Evolutionary conservation across 1,140 invertebrate genomes (phyloP), one percentile per base, ranked within the genome.

Genomic region (Ips nitidus): DNA sequence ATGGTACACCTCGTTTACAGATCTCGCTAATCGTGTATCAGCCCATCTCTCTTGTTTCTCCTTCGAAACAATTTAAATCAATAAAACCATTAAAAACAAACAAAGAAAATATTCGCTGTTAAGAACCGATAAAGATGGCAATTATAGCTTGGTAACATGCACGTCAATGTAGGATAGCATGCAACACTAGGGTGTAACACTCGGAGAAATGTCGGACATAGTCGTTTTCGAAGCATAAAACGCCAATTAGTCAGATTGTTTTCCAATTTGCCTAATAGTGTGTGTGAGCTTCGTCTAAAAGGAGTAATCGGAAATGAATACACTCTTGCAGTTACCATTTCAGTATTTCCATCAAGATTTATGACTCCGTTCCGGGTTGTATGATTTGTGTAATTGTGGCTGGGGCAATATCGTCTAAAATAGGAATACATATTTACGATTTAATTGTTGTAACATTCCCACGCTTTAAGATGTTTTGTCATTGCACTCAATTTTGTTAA

Each of bases 171-270:
- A 56, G 63, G 52, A 65, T 58, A 47, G 45, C 66, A 69, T 69
- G 66, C 66, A 69, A 69, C 58, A 60, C 57, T 39, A 62, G 66
- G 66, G 66, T 69, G 66, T 69, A 69, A 55, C 66, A 69, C 66
- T 66, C 38, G 36, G 55, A 38, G 60, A 62, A 62, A 50, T 37
- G 65, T 58, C 65, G 65, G 65, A 66, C 65, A 59, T 43, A 41
- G 65, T 39, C 65, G 55, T 66, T 66, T 59, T 66, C 43, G 55
- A 59, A n/a, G 55, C 65, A 59, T 66, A 66, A 66, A 66, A 66
- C 42, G 65, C 65, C 65, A 66, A 66, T 66, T 66, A 66, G 53
- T 41, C 56, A 58, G 65, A 66, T 66, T 66, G 65, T 66, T 66
- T 66, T 66, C 65, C 65, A 66, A 66, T 66, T 66, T 66, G 42